Base-by-base conservation (phyloP, 2,888 invertebrate genomes). In the Mantis religiosa region DNA sequence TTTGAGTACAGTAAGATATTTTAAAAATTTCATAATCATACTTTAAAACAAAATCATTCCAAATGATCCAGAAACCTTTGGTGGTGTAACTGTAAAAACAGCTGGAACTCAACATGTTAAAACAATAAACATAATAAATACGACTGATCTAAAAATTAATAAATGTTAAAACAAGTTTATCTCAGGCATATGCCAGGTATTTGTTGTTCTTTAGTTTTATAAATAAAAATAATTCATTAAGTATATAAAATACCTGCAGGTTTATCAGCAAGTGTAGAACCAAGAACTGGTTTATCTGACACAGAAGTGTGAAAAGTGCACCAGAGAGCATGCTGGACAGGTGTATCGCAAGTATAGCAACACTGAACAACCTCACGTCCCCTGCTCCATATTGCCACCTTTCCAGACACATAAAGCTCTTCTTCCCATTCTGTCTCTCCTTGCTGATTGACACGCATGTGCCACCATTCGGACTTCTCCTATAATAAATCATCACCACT, bases 351-450 rank as follows among this genome's bases (percentile, higher is more conserved):
- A 8, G 98, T 97, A 92, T 97, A 98, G 88, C 97, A 96, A 91
- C 95, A 95, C 30, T 96, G 28, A 71, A 90, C 89, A 30, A 89
- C 87, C 12, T 85, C 82, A 12, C 85, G 85, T 3, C 93, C 93
- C 86, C 92, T 91, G 90, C 93, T 96, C 97, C 97, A 97, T 71
- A 98, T 95, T 6, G 97, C 98, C 28, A 97, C 97, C 92, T 97
- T 95, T 2, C 97, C 97, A 91, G 96, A 96, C 2, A 97, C 95
- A 94, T 98, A 98, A 88, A 98, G 93, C 92, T 98, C 98, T 92
- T 98, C 98, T 93, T 98, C 89, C 47, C 87, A 90, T 28, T 88
- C 30, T 1, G 83, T n/a, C 91, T 95, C 95, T 90, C 94, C 94
- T 88, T 95, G 95, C 15, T 95, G 27, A 30, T 87, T 94, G 88